phyloP scores from a whole-genome alignment of 2,888 invertebrate species.

The Catocala fraxini region DNA sequence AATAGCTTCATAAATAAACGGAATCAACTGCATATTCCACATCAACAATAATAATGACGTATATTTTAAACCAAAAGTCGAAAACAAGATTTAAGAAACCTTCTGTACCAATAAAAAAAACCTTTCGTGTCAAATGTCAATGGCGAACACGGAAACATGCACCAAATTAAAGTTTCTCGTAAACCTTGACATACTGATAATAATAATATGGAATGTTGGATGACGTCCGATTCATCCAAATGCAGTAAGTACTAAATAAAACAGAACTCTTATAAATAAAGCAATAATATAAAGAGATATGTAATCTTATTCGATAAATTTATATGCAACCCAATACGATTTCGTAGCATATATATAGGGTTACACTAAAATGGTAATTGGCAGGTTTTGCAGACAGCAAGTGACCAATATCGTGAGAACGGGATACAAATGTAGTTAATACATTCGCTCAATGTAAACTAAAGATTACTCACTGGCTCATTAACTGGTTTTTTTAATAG shows the following conservation, averaged over 20 bases:
- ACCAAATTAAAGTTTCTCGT: slow-evolving; percentile 30
- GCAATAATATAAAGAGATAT: background rate
- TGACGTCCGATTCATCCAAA: slow-evolving; percentile 24
- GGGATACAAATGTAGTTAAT: too few relatives aligned
- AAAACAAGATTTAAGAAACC: slow-evolving; percentile 25
- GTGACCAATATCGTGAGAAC: too few relatives aligned
- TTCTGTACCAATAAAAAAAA: background rate
- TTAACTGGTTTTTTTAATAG: too few relatives aligned
- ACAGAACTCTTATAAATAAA: background rate
- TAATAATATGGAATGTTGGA: slow-evolving; percentile 27
- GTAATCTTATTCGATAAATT: too few relatives aligned
- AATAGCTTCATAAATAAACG: background rate
- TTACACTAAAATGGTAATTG: too few relatives aligned
- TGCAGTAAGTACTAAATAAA: slow-evolving; percentile 3
- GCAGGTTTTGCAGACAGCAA: too few relatives aligned
- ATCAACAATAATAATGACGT: slow-evolving; percentile 7
- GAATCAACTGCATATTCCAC: background rate
- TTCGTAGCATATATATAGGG: too few relatives aligned
- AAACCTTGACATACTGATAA: slow-evolving; percentile 44
- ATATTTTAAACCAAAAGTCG: slow-evolving; percentile 24
- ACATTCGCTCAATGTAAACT: too few relatives aligned
- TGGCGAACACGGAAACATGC: slow-evolving; percentile 29
- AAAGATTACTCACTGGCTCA: too few relatives aligned
- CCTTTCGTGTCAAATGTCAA: slow-evolving; percentile 55
- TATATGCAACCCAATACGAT: too few relatives aligned